These are phyloP conservation scores for Clamator glandarius DNA, from an alignment of 2,797 vertebrate genomes.

Conservation along the genomic window DNA sequence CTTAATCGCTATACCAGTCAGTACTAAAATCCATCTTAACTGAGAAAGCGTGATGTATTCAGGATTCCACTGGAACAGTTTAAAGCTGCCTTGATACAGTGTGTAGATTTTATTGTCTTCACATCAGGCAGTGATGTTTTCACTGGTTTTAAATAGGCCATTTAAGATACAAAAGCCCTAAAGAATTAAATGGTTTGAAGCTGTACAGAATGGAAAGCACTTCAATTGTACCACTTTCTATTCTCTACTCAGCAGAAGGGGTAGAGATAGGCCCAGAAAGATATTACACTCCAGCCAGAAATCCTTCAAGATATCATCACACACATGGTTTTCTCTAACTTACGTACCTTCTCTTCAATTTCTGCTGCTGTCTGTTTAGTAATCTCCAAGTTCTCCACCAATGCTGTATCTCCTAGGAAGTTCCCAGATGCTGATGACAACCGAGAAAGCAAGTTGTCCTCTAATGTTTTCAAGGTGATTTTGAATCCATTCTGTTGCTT, in stretches of 20 bases:
- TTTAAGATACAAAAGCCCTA: conserved; percentile 14
- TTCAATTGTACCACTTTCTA: not conserved
- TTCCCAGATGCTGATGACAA: conserved; percentile 93
- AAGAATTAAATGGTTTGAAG: conserved; percentile 19
- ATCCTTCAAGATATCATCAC: not conserved
- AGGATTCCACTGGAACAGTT: not conserved
- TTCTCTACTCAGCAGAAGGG: not conserved
- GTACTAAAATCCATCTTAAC: conserved; percentile 17
- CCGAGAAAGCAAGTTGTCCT: conserved; percentile 91
- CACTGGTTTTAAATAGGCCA: conserved; percentile 16
- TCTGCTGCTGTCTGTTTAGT: conserved; percentile 93
- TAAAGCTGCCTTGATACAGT: conserved; percentile 27
- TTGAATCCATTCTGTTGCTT: conserved; percentile 96
- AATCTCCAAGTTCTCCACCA: conserved; percentile 94
- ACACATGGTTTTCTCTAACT: not conserved
- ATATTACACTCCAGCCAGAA: not conserved
- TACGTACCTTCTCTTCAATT: conserved; percentile 88
- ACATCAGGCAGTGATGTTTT: conserved; percentile 7
- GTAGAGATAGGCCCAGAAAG: not conserved
- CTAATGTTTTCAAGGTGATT: conserved; percentile 94
- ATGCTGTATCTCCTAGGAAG: conserved; percentile 90
- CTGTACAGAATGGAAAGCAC: not conserved
- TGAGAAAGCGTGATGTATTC: not conserved
- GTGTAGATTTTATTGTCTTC: conserved; percentile 50
- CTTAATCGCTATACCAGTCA: too few species aligned